Conservation (phyloP, 2,797 vertebrate species). For the Sebastes glaucus region DNA sequence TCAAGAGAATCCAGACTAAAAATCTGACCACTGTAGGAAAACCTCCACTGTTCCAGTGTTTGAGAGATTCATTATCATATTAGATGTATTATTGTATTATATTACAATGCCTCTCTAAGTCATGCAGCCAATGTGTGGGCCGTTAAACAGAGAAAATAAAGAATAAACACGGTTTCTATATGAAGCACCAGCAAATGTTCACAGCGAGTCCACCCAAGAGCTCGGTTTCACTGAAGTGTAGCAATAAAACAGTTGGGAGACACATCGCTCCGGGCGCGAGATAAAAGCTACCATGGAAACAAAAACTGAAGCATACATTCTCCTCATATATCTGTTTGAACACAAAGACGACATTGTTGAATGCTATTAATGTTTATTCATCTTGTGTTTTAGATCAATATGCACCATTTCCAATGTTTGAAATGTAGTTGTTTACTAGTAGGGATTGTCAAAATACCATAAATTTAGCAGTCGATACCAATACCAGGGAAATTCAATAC, state of each 20-base stretch:
- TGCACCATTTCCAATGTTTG: background rate
- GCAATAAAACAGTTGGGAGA: slow-evolving; percentile 3
- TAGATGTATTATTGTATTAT: slow-evolving; percentile 30
- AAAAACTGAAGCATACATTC: background rate
- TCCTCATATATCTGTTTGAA: background rate
- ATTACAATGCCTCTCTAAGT: slow-evolving; percentile 39
- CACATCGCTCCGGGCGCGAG: background rate
- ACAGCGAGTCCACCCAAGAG: background rate
- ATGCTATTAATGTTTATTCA: background rate
- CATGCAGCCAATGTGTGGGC: slow-evolving; percentile 46
- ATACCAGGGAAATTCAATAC: no score
- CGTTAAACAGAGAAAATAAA: slow-evolving; percentile 22
- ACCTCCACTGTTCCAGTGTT: background rate
- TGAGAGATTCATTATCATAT: slow-evolving; percentile 42
- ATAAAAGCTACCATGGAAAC: background rate
- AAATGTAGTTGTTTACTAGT: background rate
- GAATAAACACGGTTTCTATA: slow-evolving; percentile 31
- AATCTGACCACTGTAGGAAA: slow-evolving; percentile 1
- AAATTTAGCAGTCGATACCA: no score
- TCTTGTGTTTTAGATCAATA: background rate
- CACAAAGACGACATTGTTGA: background rate
- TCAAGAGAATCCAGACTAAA: background rate
- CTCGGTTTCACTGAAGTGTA: background rate
- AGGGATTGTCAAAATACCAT: no score
- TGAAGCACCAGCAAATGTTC: slow-evolving; percentile 20